Base-by-base conservation (phyloP, 2,888 invertebrate genomes). In the Spisula solida region DNA sequence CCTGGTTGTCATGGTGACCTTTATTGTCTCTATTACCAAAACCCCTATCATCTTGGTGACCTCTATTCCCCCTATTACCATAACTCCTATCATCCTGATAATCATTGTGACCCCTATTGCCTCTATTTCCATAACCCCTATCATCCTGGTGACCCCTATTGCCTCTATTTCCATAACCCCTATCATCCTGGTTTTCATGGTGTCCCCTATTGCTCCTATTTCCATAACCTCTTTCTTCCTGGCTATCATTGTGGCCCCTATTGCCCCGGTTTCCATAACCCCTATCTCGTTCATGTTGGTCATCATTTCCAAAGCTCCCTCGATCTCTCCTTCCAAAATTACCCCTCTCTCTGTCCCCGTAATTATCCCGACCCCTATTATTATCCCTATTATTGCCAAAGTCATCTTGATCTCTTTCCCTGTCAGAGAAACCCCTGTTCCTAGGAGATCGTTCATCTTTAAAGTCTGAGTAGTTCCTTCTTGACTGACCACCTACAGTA, bases 391-490 rank as follows among this genome's bases (percentile, higher is more conserved):
- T 88, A 41, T 41, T 86, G 25, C 82, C 85, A 60, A 81, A 81
- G 41, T 84, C 87, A 41, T 82, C 79, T 20, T 47, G 29, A 29
- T 82, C 89, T 34, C 89, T 78, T 25, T 83, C 86, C 18, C 85
- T 47, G n/a, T 86, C 78, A 78, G 66, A 85, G 81, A 56, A 87
- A 34, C 51, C 66, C 25, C 85, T 81, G 48, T 87, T 85, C n/a
- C 85, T 81, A 0, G 75, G 82, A n/a, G 75, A 14, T 41, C 47
- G 81, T 0, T 89, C 89, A 1, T 89, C 89, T 55, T 87, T 83
- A 20, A 89, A 34, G 25, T 91, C 88, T 29, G 90, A 88, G 70
- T 90, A 91, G 25, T 83, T 86, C 29, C 89, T 80, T 81, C 86
- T 55, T 10, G 75, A 82, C 47, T 34, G n/a, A 20, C 86, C 86